phyloP scores from a whole-genome alignment of 2,888 invertebrate genomes.

The Heteromurus nitidus region DNA sequence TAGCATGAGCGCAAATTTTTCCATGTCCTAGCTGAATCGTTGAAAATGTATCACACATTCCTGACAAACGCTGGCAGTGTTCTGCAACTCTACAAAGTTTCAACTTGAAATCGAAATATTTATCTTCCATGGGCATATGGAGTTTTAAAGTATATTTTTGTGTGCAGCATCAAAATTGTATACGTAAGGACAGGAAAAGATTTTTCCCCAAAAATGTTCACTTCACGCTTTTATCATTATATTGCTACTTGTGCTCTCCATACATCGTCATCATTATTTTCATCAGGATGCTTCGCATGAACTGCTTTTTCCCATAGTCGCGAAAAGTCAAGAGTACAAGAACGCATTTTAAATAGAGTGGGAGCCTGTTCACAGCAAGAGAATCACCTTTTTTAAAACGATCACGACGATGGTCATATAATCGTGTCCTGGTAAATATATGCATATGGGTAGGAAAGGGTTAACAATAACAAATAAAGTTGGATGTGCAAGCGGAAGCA shows the following conservation, averaged over 20 bases:
- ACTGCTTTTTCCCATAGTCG: slow-evolving; percentile 32
- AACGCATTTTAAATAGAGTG: slow-evolving; percentile 25
- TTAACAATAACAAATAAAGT: background rate
- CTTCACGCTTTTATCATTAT: slow-evolving; percentile 6
- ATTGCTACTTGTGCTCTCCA: background rate
- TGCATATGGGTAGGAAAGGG: background rate
- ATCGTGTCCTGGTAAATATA: slow-evolving; percentile 15
- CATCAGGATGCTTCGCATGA: slow-evolving; percentile 21
- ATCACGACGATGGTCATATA: too few relatives aligned
- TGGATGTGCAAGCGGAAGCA: background rate
- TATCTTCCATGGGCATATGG: too few relatives aligned
- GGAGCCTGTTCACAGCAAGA: slow-evolving; percentile 5
- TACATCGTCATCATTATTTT: background rate
- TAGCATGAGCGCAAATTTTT: too few relatives aligned
- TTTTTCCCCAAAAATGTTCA: too few relatives aligned
- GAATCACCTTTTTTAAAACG: slow-evolving; percentile 32
- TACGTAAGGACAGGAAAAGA: too few relatives aligned
- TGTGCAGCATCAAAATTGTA: too few relatives aligned
- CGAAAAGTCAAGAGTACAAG: background rate
- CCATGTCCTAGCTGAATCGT: too few relatives aligned
- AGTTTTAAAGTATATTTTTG: too few relatives aligned
- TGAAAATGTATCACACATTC: too few relatives aligned
- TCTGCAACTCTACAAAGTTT: too few relatives aligned
- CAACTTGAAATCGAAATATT: too few relatives aligned
- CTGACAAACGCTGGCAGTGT: too few relatives aligned